Percentiles rank a stretch among this genome's conserved stretches.
These are phyloP conservation scores for Sialis fuliginosa DNA, from an alignment of 2,888 invertebrate genomes.

Conservation along the genomic window DNA sequence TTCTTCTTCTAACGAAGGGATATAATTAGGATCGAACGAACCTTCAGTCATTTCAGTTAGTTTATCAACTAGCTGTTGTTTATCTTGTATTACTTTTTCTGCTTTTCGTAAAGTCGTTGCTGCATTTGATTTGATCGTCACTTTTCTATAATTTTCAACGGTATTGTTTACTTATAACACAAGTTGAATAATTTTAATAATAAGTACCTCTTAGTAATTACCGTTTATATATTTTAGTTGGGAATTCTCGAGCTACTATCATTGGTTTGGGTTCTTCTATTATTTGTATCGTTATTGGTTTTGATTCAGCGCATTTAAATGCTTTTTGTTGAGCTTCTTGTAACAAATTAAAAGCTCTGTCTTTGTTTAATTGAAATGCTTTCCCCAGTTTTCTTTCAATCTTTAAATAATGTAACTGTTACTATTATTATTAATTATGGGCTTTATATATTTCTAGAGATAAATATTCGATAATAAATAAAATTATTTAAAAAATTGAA, in stretches of 20 bases:
- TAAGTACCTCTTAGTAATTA: neutral
- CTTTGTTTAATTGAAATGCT: conserved; percentile 13
- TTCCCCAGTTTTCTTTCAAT: conserved; percentile 11
- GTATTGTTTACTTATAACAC: neutral
- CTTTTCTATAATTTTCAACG: neutral
- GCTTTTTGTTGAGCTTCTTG: conserved; percentile 13
- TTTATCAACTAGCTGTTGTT: conserved; percentile 31
- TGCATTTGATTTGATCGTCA: conserved; percentile 26
- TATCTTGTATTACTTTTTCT: conserved; percentile 27
- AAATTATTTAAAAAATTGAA: too few relatives aligned
- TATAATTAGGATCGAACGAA: conserved; percentile 25
- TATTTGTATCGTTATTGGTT: conserved; percentile 7
- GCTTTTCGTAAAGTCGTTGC: conserved; percentile 33
- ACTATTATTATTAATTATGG: too few relatives aligned
- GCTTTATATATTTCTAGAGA: too few relatives aligned
- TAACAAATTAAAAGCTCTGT: conserved; percentile 14
- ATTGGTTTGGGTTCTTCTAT: conserved; percentile 4
- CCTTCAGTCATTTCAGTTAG: conserved; percentile 30
- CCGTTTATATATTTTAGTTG: conserved; percentile 10
- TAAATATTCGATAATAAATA: too few relatives aligned
- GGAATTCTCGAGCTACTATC: conserved; percentile 7
- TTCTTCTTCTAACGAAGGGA: conserved; percentile 27
- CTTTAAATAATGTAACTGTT: neutral
- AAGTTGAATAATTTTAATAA: neutral
- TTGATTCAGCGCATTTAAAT: conserved; percentile 12